Evolutionary conservation across 2,888 invertebrate species (phyloP).

Genomic region (Meiosimyza decipiens): DNA sequence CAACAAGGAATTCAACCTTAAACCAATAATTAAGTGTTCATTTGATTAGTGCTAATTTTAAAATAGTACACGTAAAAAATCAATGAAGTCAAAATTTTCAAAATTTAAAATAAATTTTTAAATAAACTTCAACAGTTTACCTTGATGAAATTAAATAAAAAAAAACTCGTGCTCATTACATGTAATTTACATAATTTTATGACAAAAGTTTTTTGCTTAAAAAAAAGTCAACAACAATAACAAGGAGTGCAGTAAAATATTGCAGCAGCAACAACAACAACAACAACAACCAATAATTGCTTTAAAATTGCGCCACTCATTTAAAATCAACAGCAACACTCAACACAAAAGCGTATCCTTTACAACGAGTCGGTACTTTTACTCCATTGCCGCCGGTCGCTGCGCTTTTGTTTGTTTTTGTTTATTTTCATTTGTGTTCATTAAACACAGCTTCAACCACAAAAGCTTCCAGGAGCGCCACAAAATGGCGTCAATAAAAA

Average conservation of each 20-base stretch:
- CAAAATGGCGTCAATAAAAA: conserved; percentile 30
- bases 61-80: conserved; percentile 14
- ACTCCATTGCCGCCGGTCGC: background rate
- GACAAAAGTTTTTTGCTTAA: conserved; percentile 26
- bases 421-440: conserved; percentile 23
- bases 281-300: conserved; percentile 51
- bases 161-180: conserved; percentile 19
- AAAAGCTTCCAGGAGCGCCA: conserved; percentile 18
- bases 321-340: conserved; percentile 46
- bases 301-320: conserved; percentile 60
- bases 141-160: background rate
- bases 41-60: conserved; percentile 1
- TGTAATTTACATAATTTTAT: conserved; percentile 32
- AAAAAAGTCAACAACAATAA: conserved; percentile 42
- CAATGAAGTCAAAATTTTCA: conserved; percentile 7
- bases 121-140: background rate
- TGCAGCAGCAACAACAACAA: conserved; percentile 42
- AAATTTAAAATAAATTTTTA: background rate
- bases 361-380: background rate
- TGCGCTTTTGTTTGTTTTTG: conserved; percentile 29
- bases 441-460: conserved; percentile 32
- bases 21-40: conserved; percentile 16
- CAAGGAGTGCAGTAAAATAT: conserved; percentile 36
- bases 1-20: background rate
- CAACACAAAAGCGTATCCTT: conserved; percentile 6